Evolutionary conservation across 2,888 invertebrate species (phyloP).

Genomic region (Nematopogon swammerdamellus): DNA sequence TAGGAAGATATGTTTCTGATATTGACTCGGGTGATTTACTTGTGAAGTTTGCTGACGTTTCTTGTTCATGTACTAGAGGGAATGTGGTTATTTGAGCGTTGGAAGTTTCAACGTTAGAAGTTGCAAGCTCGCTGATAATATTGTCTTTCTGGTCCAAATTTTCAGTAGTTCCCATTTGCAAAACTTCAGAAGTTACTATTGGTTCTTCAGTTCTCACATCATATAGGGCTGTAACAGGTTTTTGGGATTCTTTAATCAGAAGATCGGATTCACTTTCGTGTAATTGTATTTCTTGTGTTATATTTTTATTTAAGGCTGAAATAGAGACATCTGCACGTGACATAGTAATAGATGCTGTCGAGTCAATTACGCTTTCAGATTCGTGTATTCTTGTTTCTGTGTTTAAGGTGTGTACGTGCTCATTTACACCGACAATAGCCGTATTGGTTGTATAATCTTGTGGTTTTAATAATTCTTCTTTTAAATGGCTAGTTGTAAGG

Average conservation of each 20-base stretch:
- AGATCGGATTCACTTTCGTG: constrained; percentile 67
- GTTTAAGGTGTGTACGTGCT: constrained; percentile 59
- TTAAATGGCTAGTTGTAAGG: constrained; percentile 62
- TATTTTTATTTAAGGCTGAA: constrained; percentile 56
- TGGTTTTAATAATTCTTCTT: constrained; percentile 55
- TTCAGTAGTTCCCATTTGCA: constrained; percentile 36
- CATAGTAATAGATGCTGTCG: constrained; percentile 30
- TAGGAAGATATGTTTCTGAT: constrained; percentile 50
- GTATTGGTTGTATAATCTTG: constrained; percentile 44
- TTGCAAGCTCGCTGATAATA: constrained; percentile 24
- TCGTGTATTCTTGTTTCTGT: constrained; percentile 59
- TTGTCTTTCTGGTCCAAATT: constrained; percentile 54
- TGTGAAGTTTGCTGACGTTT: constrained; percentile 32
- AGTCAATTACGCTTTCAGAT: constrained; percentile 50
- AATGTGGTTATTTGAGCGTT: constrained; percentile 63
- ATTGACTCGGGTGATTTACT: constrained; percentile 29
- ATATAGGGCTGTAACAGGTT: constrained; percentile 52
- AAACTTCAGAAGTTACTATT: constrained; percentile 54
- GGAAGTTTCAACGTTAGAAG: constrained; percentile 51
- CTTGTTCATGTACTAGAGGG: constrained; percentile 64
- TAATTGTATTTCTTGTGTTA: constrained; percentile 53
- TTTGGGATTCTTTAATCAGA: constrained; percentile 43
- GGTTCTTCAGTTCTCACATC: constrained; percentile 58
- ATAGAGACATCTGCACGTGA: constrained; percentile 47
- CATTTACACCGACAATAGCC: constrained; percentile 59